Evolutionary conservation across 2,888 invertebrate genomes (phyloP).

Genomic region (Eristalis intricaria): DNA sequence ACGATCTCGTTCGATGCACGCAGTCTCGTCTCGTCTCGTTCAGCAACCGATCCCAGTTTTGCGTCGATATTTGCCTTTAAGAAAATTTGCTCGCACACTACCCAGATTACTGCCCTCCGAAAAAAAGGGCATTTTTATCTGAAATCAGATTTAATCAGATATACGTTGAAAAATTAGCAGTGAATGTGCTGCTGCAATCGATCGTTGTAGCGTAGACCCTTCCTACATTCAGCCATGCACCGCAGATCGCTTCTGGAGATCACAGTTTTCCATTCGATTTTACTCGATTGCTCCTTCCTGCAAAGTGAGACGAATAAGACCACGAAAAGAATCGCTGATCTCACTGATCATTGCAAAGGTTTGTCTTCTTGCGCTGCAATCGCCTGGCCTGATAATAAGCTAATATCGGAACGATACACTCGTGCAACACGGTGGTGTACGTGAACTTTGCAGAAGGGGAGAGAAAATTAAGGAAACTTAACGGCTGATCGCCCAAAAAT

Average conservation of each 20-base stretch:
- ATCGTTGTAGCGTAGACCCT: slow-evolving; percentile 38
- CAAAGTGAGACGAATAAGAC: slow-evolving; percentile 29
- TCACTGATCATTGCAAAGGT: slow-evolving; percentile 29
- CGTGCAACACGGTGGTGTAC: slow-evolving; percentile 2
- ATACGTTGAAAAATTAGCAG: slow-evolving; percentile 56
- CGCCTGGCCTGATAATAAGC: slow-evolving; percentile 20
- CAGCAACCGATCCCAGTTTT: slow-evolving; percentile 35
- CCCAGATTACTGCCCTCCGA: slow-evolving; percentile 44
- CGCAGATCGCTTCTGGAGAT: slow-evolving; percentile 65
- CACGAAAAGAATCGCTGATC: slow-evolving; percentile 33
- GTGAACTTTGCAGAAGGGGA: slow-evolving; percentile 17
- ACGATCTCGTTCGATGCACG: neutral
- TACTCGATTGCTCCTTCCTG: slow-evolving; percentile 46
- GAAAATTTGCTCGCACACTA: slow-evolving; percentile 58
- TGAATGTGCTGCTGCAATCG: slow-evolving; percentile 49
- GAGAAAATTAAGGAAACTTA: slow-evolving; percentile 77
- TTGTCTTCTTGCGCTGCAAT: neutral
- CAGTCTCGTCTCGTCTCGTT: neutral
- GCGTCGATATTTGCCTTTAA: slow-evolving; percentile 56
- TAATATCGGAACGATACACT: neutral
- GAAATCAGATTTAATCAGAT: slow-evolving; percentile 64
- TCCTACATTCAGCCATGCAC: slow-evolving; percentile 36
- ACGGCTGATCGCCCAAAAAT: slow-evolving; percentile 81
- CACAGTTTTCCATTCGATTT: slow-evolving; percentile 57
- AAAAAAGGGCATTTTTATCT: slow-evolving; percentile 49